Evolutionary conservation across 2,797 vertebrate genomes (phyloP), one percentile per base, ranked within the genome.

Genomic region (Pseudochirops corinnae): DNA sequence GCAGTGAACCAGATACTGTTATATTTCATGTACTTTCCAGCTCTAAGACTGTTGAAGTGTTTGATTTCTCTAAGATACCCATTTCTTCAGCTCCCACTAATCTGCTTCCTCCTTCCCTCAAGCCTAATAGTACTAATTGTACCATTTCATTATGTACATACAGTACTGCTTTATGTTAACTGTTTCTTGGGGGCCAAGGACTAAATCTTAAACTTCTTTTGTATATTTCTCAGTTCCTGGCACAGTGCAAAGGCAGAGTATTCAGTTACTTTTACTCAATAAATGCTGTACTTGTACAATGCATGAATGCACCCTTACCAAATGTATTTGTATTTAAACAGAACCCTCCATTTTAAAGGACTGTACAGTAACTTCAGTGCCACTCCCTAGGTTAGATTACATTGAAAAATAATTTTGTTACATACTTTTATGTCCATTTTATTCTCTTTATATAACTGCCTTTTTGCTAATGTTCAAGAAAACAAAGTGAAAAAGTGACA

Each of bases 171-270:
- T 74, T 74, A 74, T 74, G 18, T 39, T 74, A 74, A 74, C n/a
- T 74, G n/a, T 39, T 82, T 82, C n/a, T 82, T 82, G n/a, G n/a
- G 67, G 16, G 67, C 67, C 67, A 82, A 24, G 67, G n/a, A 82
- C n/a, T 82, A 82, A 82, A 46, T 82, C 67, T 82, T 39, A 46
- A 82, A 82, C 67, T 82, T 82, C 67, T 82, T 82, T 82, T 82
- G 67, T 82, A 82, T 24, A 39, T 82, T 82, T 18, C 67, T 82
- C 67, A 82, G 67, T 82, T 82, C 67, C 67, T 82, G 67, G 67
- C 67, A 82, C 67, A 82, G 67, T 82, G 67, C 16, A 39, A 82
- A 46, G 39, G 67, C 67, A 82, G n/a, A 74, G 7, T 39, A 82
- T 31, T 74, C 67, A 74, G 39, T 74, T 82, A n/a, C 39, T 82